A percentile compares a stretch with the other conserved stretches of the same genome.
Evolutionary conservation across 37 sponge, comb jelly and placozoan species (phyloP).

Genomic region (Dysidea cf. avara): DNA sequence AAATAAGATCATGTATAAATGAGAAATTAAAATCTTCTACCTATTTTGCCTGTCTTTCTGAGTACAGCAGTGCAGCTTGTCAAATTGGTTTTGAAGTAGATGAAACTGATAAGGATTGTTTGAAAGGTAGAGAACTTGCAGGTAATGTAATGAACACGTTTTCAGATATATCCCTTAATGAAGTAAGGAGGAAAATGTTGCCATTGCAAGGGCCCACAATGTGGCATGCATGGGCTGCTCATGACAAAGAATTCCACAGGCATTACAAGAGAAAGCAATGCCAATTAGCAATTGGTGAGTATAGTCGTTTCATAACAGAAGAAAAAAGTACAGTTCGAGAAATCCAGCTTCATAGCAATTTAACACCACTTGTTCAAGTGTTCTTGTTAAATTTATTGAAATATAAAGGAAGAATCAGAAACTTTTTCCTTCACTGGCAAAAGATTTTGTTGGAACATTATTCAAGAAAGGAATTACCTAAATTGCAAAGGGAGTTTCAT

Average conservation of each 20-base stretch:
- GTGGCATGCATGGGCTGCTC: constrained; percentile 29
- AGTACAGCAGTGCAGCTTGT: background rate
- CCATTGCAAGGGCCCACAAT: constrained; percentile 21
- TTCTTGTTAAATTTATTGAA: constrained; percentile 5
- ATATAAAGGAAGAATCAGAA: background rate
- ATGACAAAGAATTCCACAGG: constrained; percentile 11
- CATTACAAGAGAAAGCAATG: background rate
- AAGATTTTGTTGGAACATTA: constrained; percentile 4
- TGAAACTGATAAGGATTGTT: constrained; percentile 13
- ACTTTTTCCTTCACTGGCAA: constrained; percentile 12
- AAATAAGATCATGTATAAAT: background rate
- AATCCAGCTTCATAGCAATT: background rate
- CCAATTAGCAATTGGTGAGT: background rate
- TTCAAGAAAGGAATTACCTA: background rate
- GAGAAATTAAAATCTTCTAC: background rate
- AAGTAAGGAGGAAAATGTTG: constrained; percentile 5
- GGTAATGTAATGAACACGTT: background rate
- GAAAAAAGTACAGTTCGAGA: background rate
- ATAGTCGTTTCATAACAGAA: background rate
- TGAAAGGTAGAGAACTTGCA: background rate
- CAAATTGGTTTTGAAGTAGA: constrained; percentile 13
- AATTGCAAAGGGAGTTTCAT: too few relatives aligned
- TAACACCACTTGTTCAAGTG: background rate
- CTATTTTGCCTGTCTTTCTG: background rate
- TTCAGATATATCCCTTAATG: background rate